Evolutionary conservation across 2,113 vertebrate genomes (phyloP).

Genomic region (Limanda limanda): DNA sequence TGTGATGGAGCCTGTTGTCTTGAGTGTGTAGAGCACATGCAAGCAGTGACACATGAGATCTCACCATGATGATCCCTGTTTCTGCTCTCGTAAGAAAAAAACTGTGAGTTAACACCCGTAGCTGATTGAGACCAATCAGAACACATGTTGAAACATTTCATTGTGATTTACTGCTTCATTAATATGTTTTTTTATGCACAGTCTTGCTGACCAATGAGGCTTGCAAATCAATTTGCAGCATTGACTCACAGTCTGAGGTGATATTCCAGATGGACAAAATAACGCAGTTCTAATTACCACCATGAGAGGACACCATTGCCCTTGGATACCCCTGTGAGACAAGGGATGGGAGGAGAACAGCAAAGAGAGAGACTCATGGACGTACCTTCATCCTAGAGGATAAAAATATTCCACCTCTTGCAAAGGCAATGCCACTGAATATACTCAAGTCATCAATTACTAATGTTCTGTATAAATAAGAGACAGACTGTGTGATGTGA

Average conservation of each 20-base stretch:
- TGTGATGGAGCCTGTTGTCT: conserved; percentile 4
- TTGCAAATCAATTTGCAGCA: too few species aligned
- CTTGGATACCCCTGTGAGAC: neutral
- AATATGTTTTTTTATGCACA: too few species aligned
- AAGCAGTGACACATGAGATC: conserved; percentile 7
- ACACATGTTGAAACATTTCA: neutral
- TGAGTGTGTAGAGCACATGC: neutral
- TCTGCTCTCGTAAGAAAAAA: neutral
- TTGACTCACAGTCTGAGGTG: too few species aligned
- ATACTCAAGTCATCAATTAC: too few species aligned
- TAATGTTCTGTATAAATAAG: too few species aligned
- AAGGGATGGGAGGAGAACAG: neutral
- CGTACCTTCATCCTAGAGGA: neutral
- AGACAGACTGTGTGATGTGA: too few species aligned
- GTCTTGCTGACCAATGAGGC: too few species aligned
- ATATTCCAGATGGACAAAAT: neutral
- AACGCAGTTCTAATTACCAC: too few species aligned
- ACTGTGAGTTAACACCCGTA: neutral
- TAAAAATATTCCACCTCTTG: too few species aligned
- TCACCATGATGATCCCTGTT: neutral
- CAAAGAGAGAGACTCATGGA: too few species aligned
- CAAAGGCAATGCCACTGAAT: too few species aligned
- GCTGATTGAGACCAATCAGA: neutral
- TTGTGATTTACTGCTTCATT: too few species aligned
- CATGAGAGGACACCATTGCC: neutral